phyloP scores from a whole-genome alignment of 2,797 vertebrate genomes.

The Sebastes aleutianus region DNA sequence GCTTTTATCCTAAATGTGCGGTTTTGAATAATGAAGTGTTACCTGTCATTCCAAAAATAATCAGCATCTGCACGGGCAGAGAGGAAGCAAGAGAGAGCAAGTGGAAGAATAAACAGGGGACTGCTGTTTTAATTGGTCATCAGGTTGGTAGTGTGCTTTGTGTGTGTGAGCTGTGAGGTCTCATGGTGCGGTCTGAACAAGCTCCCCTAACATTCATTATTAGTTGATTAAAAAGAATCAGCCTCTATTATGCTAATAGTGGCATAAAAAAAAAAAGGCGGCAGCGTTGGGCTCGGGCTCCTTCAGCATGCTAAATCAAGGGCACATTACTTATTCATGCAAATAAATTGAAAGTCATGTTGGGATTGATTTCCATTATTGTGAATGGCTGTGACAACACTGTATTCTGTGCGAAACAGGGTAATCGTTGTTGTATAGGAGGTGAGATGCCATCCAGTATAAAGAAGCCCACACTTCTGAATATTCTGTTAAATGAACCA shows the following conservation, averaged over 20 bases:
- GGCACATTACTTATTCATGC: conserved; percentile 81
- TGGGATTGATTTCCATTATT: conserved; percentile 82
- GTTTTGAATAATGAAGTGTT: conserved; percentile 71
- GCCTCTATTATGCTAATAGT: conserved; percentile 79
- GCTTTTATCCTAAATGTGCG: conserved; percentile 66
- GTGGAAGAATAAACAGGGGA: conserved; percentile 64
- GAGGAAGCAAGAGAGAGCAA: conserved; percentile 37
- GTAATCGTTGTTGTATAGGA: conserved; percentile 52
- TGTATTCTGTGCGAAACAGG: conserved; percentile 50
- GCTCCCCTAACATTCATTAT: conserved; percentile 79
- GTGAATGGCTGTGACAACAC: conserved; percentile 71
- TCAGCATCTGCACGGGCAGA: conserved; percentile 51
- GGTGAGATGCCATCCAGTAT: conserved; percentile 51
- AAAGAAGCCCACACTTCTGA: conserved; percentile 29
- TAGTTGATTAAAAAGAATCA: conserved; percentile 80
- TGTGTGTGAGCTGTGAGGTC: conserved; percentile 50
- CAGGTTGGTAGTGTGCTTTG: conserved; percentile 50
- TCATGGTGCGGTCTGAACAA: conserved; percentile 74
- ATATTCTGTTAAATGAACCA: conserved; percentile 18
- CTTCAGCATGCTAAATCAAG: conserved; percentile 75
- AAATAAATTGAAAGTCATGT: conserved; percentile 82
- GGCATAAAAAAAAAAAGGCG: conserved; percentile 53
- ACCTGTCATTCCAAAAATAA: conserved; percentile 74
- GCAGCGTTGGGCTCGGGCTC: conserved; percentile 46
- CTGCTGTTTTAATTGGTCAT: conserved; percentile 83